Conservation (phyloP, 2,888 invertebrate genomes). For the Lypha dubia region DNA sequence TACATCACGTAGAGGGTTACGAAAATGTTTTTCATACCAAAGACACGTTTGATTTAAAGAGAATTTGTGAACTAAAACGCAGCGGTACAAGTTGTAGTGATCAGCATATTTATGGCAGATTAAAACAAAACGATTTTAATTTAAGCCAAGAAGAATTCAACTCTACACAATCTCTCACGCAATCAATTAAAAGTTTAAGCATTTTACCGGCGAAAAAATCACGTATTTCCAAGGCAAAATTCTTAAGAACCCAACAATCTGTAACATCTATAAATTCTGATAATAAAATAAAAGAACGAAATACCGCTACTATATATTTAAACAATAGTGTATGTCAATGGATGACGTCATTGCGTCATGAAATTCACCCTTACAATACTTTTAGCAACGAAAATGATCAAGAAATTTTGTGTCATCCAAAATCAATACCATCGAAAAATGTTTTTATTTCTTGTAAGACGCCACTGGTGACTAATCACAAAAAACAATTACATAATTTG, state of each 20-base stretch:
- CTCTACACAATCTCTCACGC: slow-evolving; percentile 62
- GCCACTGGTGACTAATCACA: slow-evolving; percentile 66
- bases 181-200: slow-evolving; percentile 16
- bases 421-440: slow-evolving; percentile 80
- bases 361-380: slow-evolving; percentile 78
- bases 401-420: slow-evolving; percentile 77
- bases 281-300: not conserved
- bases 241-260: slow-evolving; percentile 31
- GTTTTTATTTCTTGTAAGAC: slow-evolving; percentile 60
- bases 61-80: slow-evolving; percentile 80
- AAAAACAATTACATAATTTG: slow-evolving; percentile 35
- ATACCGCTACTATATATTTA: slow-evolving; percentile 73
- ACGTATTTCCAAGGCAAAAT: slow-evolving; percentile 56
- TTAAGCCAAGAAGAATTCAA: slow-evolving; percentile 46
- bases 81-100: slow-evolving; percentile 78
- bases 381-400: slow-evolving; percentile 75
- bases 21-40: slow-evolving; percentile 81
- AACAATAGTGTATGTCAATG: slow-evolving; percentile 81
- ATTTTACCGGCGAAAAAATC: too few relatives aligned
- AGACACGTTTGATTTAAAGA: slow-evolving; percentile 81
- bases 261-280: not conserved
- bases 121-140: slow-evolving; percentile 70
- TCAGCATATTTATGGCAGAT: slow-evolving; percentile 81
- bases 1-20: slow-evolving; percentile 81
- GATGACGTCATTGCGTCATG: slow-evolving; percentile 81